phyloP scores from a whole-genome alignment of 2,797 vertebrate species.

The Fistularia commersonii region DNA sequence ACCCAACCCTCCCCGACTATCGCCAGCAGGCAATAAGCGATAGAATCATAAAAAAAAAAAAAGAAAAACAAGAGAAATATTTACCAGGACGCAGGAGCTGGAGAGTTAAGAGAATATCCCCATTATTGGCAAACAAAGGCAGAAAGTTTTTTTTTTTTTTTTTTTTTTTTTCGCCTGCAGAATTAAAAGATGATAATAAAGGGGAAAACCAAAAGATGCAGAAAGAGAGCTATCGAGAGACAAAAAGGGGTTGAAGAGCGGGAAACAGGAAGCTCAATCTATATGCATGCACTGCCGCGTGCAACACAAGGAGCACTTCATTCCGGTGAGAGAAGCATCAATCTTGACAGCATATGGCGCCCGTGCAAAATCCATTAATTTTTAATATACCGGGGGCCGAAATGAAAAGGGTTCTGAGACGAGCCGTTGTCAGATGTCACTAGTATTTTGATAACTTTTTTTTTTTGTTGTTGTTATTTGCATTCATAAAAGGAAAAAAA shows the following conservation, averaged over 20 bases:
- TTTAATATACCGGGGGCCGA: slow-evolving; percentile 75
- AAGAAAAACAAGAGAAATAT: no score
- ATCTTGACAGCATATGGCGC: slow-evolving; percentile 77
- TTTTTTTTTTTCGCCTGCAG: slow-evolving; percentile 41
- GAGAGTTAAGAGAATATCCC: slow-evolving; percentile 53
- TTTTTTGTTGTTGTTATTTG: slow-evolving; percentile 73
- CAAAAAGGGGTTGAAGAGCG: slow-evolving; percentile 33
- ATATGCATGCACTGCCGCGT: slow-evolving; percentile 59
- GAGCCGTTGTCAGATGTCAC: slow-evolving; percentile 80
- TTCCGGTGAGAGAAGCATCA: slow-evolving; percentile 73
- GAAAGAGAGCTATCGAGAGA: slow-evolving; percentile 31
- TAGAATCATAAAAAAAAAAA: slow-evolving; percentile 42
- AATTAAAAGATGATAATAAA: slow-evolving; percentile 42
- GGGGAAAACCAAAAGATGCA: slow-evolving; percentile 25
- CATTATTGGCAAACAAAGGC: slow-evolving; percentile 60
- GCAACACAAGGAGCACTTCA: slow-evolving; percentile 70
- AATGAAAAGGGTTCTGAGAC: slow-evolving; percentile 78
- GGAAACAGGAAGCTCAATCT: slow-evolving; percentile 45
- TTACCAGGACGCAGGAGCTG: slow-evolving; percentile 45
- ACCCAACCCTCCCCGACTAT: slow-evolving; percentile 53
- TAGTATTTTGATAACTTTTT: slow-evolving; percentile 80
- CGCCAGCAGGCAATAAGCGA: slow-evolving; percentile 56
- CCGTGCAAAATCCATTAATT: slow-evolving; percentile 80
- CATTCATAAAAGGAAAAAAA: slow-evolving; percentile 64
- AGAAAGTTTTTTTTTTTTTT: slow-evolving; percentile 49